Conservation (phyloP, 2,113 vertebrate genomes). For the Sorex araneus region DNA sequence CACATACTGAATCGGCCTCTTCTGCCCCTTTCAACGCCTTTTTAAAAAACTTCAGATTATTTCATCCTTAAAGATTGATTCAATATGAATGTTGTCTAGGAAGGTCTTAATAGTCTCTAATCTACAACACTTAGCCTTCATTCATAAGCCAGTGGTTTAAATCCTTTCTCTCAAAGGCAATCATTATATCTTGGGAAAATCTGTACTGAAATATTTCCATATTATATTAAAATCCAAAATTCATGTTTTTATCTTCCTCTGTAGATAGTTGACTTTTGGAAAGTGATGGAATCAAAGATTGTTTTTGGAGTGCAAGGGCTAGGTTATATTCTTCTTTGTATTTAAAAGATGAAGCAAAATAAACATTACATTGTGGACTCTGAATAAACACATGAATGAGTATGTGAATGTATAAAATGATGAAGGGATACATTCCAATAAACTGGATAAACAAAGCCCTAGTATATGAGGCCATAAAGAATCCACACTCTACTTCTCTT, state of each 20-base stretch:
- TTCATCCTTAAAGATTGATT: slow-evolving; percentile 35
- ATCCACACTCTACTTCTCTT: neutral
- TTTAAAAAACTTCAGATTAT: neutral
- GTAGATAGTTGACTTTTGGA: neutral
- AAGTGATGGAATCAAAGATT: too few species aligned
- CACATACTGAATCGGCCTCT: neutral
- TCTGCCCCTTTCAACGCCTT: neutral
- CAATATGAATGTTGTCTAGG: neutral
- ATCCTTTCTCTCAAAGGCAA: neutral
- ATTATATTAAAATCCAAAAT: neutral
- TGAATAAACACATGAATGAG: slow-evolving; percentile 25
- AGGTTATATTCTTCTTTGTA: neutral
- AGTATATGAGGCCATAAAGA: neutral
- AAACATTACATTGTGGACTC: slow-evolving; percentile 31
- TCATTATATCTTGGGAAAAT: neutral
- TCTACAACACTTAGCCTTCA: neutral
- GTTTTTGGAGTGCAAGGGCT: neutral
- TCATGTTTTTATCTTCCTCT: slow-evolving; percentile 46
- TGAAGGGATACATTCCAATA: slow-evolving; percentile 37
- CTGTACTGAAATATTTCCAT: neutral
- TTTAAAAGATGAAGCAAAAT: slow-evolving; percentile 49
- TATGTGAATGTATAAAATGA: neutral
- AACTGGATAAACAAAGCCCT: slow-evolving; percentile 45
- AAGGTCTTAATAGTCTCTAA: slow-evolving; percentile 8
- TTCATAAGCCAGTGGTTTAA: neutral